Percentiles rank a stretch among this genome's conserved stretches.
Conservation (phyloP, 1,140 invertebrate species). For the Laupala kohalensis region DNA sequence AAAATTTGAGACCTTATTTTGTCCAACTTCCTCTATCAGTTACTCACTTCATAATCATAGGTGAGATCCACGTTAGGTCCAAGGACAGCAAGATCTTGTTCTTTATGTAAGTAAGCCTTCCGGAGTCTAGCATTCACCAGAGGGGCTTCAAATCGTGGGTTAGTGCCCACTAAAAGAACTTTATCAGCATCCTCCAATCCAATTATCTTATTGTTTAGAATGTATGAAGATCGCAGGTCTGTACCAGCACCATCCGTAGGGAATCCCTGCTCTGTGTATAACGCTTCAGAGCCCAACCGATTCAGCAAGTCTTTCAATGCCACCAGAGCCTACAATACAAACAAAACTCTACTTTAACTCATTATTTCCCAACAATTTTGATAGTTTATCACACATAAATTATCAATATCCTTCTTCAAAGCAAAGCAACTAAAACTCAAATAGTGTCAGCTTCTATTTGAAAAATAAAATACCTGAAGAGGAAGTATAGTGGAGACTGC, state of each 20-base stretch:
- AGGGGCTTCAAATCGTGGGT: slow-evolving; percentile 96
- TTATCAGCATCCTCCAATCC: slow-evolving; percentile 88
- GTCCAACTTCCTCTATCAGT: too few relatives aligned
- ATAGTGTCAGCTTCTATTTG: not conserved
- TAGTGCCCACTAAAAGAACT: slow-evolving; percentile 87
- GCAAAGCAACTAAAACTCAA: not conserved
- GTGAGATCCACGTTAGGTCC: slow-evolving; percentile 87
- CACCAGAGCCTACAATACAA: slow-evolving; percentile 46
- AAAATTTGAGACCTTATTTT: too few relatives aligned
- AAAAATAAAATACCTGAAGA: not conserved
- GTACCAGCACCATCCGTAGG: slow-evolving; percentile 71
- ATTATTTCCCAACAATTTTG: not conserved
- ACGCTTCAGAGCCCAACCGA: slow-evolving; percentile 65
- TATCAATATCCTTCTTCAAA: not conserved
- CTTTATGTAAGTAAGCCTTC: slow-evolving; percentile 81
- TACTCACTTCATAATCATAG: slow-evolving; percentile 73
- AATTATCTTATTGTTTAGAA: slow-evolving; percentile 79
- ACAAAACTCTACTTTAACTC: not conserved
- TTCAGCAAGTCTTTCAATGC: slow-evolving; percentile 93
- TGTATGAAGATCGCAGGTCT: slow-evolving; percentile 80
- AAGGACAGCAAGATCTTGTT: slow-evolving; percentile 69
- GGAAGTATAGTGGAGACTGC: too few relatives aligned
- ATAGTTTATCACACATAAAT: not conserved
- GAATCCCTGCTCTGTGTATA: slow-evolving; percentile 85
- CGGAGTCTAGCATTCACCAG: slow-evolving; percentile 89